Percentiles rank a stretch among this genome's conserved stretches.
Evolutionary conservation across 2,888 invertebrate genomes (phyloP).

Genomic region (Oxytorus armatus): DNA sequence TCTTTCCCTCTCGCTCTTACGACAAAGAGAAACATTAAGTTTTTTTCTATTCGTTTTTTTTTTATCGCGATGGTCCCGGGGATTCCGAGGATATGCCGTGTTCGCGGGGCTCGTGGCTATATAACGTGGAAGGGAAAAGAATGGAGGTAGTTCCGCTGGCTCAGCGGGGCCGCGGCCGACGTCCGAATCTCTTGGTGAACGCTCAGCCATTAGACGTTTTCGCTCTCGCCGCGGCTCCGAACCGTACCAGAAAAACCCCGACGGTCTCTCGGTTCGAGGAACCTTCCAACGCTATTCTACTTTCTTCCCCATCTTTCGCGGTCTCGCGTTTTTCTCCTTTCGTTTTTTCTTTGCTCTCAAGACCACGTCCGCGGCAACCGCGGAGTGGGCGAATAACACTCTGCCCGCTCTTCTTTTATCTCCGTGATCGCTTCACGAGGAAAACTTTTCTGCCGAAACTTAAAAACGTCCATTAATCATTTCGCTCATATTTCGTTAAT

Average conservation of each 20-base stretch:
- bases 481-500: slow-evolving; percentile 17
- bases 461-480: slow-evolving; percentile 58
- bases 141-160: slow-evolving; percentile 66
- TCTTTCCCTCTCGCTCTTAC: slow-evolving; percentile 22
- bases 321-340: slow-evolving; percentile 21
- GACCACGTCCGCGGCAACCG: slow-evolving; percentile 15
- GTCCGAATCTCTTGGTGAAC: slow-evolving; percentile 53
- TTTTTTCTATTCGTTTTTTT: slow-evolving; percentile 46
- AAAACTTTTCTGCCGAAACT: slow-evolving; percentile 56
- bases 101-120: slow-evolving; percentile 39
- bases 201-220: slow-evolving; percentile 65
- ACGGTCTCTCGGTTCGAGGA: slow-evolving; percentile 57
- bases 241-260: slow-evolving; percentile 57
- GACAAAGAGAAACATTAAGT: slow-evolving; percentile 65
- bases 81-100: slow-evolving; percentile 54
- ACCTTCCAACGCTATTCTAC: slow-evolving; percentile 57
- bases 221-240: slow-evolving; percentile 41
- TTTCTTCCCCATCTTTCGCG: slow-evolving; percentile 43
- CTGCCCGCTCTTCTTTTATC: slow-evolving; percentile 53
- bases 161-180: slow-evolving; percentile 62
- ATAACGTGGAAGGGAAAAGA: slow-evolving; percentile 54
- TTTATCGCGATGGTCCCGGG: slow-evolving; percentile 52
- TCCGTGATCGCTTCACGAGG: slow-evolving; percentile 25
- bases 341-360: slow-evolving; percentile 1
- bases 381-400: slow-evolving; percentile 58